Conservation (phyloP, 2,888 invertebrate genomes). For the Malthinus flaveolus region DNA sequence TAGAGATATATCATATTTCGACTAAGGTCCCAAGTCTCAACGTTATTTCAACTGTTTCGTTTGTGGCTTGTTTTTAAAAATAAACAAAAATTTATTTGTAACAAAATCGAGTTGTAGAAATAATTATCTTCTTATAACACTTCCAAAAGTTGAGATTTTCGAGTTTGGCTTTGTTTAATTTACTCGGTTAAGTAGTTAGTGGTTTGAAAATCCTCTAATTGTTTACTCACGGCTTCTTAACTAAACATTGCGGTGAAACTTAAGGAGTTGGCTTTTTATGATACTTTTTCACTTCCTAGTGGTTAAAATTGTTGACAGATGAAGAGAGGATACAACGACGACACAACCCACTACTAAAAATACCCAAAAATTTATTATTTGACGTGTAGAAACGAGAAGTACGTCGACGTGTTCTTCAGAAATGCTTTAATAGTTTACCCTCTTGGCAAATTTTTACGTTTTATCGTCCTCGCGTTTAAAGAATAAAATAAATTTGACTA, state of each 20-base stretch:
- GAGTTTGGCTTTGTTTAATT: not conserved
- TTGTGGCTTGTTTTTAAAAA: not conserved
- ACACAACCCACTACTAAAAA: too few relatives aligned
- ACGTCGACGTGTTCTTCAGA: too few relatives aligned
- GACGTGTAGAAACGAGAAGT: too few relatives aligned
- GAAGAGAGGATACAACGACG: too few relatives aligned
- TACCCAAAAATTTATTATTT: too few relatives aligned
- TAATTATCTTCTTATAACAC: not conserved
- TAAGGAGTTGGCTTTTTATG: not conserved
- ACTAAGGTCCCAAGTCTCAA: not conserved
- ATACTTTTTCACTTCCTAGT: not conserved
- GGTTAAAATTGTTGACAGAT: not conserved
- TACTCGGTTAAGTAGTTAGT: slow-evolving; percentile 1
- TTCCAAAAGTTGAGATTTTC: not conserved
- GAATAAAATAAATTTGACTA: too few relatives aligned
- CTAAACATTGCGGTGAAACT: slow-evolving; percentile 5
- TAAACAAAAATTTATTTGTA: not conserved
- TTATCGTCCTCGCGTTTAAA: too few relatives aligned
- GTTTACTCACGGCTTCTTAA: slow-evolving; percentile 7
- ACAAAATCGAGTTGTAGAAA: not conserved
- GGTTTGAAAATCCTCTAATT: not conserved
- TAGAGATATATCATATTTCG: slow-evolving; percentile 22
- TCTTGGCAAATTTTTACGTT: too few relatives aligned
- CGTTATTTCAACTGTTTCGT: not conserved
- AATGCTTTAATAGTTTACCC: too few relatives aligned